Conservation (phyloP, 2,797 vertebrate species). For the Syngnathus acus region DNA sequence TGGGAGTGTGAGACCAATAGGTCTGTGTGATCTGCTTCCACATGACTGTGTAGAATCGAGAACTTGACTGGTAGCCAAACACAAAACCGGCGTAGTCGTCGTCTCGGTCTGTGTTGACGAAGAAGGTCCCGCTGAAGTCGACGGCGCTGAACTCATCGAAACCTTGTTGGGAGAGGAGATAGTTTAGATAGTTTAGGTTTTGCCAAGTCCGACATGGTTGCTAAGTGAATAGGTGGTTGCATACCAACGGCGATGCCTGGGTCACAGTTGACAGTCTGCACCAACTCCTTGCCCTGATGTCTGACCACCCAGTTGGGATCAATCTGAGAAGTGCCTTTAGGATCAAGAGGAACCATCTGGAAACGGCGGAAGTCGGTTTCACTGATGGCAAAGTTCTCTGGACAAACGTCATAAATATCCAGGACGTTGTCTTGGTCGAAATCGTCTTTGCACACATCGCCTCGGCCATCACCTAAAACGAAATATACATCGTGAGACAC, state of each 20-base stretch:
- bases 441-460: conserved; percentile 92
- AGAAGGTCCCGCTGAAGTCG: conserved; percentile 98
- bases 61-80: conserved; percentile 97
- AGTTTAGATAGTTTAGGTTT: conserved; percentile 31
- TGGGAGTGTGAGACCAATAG: conserved; percentile 91
- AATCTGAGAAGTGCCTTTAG: conserved; percentile 95
- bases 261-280: conserved; percentile 98
- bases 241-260: conserved; percentile 95
- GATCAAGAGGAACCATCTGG: conserved; percentile 98
- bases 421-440: conserved; percentile 91
- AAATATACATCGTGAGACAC: conserved; percentile 11
- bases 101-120: conserved; percentile 96
- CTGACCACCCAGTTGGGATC: conserved; percentile 99
- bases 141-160: conserved; percentile 96
- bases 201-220: not conserved
- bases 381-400: conserved; percentile 93
- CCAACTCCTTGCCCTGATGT: conserved; percentile 96
- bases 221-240: conserved; percentile 21
- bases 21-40: conserved; percentile 99
- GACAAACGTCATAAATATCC: conserved; percentile 91
- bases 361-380: conserved; percentile 97
- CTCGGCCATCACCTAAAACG: conserved; percentile 84
- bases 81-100: conserved; percentile 98
- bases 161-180: conserved; percentile 62
- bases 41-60: conserved; percentile 98